Evolutionary conservation across 2,113 vertebrate species (phyloP), one percentile per base, ranked within the genome.

Genomic region (Gallinago jamesoni): DNA sequence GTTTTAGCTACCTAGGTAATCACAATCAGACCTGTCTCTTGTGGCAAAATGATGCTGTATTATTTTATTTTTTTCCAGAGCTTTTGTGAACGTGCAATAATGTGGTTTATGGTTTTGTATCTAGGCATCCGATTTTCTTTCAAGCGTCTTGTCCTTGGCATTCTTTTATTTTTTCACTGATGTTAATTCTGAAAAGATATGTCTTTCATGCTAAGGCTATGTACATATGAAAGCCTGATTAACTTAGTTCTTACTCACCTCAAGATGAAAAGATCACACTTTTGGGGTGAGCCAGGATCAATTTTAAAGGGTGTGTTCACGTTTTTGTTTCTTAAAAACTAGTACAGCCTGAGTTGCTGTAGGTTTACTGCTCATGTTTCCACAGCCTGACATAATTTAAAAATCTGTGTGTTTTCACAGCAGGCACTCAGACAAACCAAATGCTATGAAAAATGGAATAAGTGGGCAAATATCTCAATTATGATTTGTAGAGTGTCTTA

Each of bases 1-100:
- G 90, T 88, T 96, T 96, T 90, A 95, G 79, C 78, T 81, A 70
- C 5, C 27, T 20, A 73, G 37, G 50, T 77, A 90, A 94, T 85
- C 87, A 88, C 75, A 86, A 48, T 89, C 90, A 95, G 84, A 85
- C 79, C 33, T 89, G 56, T 60, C 64, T 86, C 68, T 75, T 75
- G 75, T 86, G 63, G 87, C 27, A 93, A 94, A 95, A 78, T 66
- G 62, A 64, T 91, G 69, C 39, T 62, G 60, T 43, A 30, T 84
- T 84, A 21, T 27, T 68, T 68, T 76, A 23, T 37, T 43, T 75
- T 74, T 87, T 66, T 53, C 23, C 73, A 90, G 83, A 81, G 59
- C 75, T 96, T 96, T 81, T 93, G 60, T 93, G 83, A 90, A 78
- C 84, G 56, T 74, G 47, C 20, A 83, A 41, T 90, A 81, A 60